Evolutionary conservation across 2,888 invertebrate species (phyloP).

Genomic region (Erebia ligea): DNA sequence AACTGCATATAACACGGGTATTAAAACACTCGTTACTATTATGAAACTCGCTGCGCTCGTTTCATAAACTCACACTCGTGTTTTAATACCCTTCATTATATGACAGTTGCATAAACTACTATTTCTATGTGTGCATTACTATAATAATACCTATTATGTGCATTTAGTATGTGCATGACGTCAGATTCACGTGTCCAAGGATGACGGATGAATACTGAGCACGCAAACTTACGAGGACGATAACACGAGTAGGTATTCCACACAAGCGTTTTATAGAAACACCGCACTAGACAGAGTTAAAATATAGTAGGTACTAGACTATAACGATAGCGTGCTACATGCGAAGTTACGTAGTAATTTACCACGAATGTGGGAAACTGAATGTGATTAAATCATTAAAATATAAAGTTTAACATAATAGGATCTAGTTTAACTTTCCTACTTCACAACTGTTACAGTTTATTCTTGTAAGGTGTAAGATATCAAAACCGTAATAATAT

Average conservation of each 20-base stretch:
- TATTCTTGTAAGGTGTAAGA: not conserved
- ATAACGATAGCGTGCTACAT: not conserved
- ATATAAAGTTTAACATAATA: not conserved
- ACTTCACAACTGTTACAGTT: not conserved
- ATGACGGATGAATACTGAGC: constrained; percentile 19
- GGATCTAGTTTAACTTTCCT: not conserved
- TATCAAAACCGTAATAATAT: too few species aligned
- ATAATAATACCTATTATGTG: not conserved
- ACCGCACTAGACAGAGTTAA: not conserved
- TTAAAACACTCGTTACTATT: too few species aligned
- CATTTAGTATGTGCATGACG: constrained; percentile 22
- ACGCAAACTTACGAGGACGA: constrained; percentile 5
- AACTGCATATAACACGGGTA: too few species aligned
- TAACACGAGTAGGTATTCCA: constrained; percentile 7
- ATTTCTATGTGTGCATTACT: constrained; percentile 7
- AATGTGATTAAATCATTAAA: not conserved
- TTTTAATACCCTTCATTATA: too few species aligned
- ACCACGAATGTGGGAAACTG: not conserved
- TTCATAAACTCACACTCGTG: too few species aligned
- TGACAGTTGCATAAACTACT: too few species aligned
- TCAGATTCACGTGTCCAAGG: constrained; percentile 29
- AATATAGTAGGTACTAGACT: too few species aligned
- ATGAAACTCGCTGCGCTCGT: too few species aligned
- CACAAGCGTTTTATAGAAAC: not conserved
- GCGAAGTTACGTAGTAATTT: not conserved